Percentiles rank a stretch among this genome's conserved stretches.
phyloP scores from a whole-genome alignment of 2,113 vertebrate genomes.

The Eurypyga helias region DNA sequence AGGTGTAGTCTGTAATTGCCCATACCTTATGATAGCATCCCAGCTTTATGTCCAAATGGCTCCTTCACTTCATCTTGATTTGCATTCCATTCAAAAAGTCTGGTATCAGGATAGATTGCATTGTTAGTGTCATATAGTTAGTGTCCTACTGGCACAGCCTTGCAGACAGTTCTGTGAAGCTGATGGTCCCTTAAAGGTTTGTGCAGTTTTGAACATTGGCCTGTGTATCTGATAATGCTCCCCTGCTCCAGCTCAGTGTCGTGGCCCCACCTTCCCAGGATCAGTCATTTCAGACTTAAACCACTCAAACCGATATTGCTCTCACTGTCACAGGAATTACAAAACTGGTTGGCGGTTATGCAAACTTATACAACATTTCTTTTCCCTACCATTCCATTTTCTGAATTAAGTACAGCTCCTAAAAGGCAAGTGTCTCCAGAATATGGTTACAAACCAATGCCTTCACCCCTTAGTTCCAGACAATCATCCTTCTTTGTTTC shows the following conservation, averaged over 20 bases:
- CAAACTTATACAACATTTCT: background rate
- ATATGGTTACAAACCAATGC: background rate
- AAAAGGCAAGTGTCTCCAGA: background rate
- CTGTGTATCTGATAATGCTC: background rate
- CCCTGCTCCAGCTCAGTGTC: background rate
- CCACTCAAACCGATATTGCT: background rate
- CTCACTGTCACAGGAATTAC: fast-evolving
- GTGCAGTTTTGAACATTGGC: background rate
- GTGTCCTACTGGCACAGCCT: background rate
- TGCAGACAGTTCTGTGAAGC: background rate
- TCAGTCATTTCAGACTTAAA: background rate
- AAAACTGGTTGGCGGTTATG: background rate
- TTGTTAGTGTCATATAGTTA: fast-evolving
- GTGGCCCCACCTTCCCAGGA: background rate
- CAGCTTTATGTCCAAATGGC: background rate
- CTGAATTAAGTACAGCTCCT: background rate
- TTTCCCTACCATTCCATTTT: background rate
- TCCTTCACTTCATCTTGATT: background rate
- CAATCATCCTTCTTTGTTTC: background rate
- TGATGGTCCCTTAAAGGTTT: background rate
- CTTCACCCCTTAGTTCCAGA: background rate
- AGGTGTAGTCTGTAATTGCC: background rate
- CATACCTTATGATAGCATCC: background rate
- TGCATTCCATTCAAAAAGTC: background rate
- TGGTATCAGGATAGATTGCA: background rate